Conservation (phyloP, 2,113 vertebrate species). For the Microtus montanus region DNA sequence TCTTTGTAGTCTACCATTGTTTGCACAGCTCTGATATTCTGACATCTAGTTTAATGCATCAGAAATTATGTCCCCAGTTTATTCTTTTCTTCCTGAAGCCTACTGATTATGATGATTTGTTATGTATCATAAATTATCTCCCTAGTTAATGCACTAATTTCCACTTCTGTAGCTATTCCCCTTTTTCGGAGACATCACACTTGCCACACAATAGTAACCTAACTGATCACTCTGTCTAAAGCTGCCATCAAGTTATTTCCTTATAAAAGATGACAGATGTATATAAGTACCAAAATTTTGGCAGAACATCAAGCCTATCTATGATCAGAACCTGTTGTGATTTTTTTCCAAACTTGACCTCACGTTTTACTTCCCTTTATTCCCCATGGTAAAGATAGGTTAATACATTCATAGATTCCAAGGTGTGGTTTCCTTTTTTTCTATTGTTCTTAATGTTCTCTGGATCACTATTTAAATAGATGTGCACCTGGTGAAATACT, state of each 20-base stretch:
- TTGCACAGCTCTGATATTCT: background rate
- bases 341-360: background rate
- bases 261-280: background rate
- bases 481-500: background rate
- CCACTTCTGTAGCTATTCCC: background rate
- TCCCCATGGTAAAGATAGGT: background rate
- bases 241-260: background rate
- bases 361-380: background rate
- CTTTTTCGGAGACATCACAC: background rate
- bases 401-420: background rate
- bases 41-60: background rate
- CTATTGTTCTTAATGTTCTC: background rate
- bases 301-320: background rate
- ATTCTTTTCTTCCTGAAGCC: background rate
- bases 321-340: background rate
- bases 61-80: background rate
- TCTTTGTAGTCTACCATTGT: background rate
- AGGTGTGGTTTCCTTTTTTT: background rate
- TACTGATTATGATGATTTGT: background rate
- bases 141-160: background rate
- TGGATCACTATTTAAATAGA: background rate
- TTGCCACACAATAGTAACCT: background rate
- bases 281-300: background rate
- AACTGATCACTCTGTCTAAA: background rate
- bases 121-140: conserved; percentile 28